These are phyloP conservation scores for Desmodus rotundus DNA, from an alignment of 2,113 vertebrate genomes.

Conservation along the genomic window DNA sequence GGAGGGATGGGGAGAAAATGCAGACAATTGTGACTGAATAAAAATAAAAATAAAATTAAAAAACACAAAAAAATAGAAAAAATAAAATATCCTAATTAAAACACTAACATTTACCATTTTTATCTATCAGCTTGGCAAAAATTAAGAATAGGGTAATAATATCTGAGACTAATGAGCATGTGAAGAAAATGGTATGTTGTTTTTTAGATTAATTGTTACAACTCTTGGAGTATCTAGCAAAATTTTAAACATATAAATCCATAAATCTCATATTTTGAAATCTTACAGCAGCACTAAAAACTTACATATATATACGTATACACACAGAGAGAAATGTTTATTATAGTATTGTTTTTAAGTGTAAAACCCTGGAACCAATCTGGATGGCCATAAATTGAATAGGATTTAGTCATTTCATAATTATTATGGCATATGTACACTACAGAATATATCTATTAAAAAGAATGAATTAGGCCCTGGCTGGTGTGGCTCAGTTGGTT, in stretches of 20 bases:
- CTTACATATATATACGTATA: neutral
- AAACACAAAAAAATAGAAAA: too few species aligned
- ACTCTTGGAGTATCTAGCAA: neutral
- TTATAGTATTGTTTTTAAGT: neutral
- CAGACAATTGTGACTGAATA: too few species aligned
- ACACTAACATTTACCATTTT: neutral
- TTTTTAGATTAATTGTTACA: neutral
- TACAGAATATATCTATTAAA: neutral
- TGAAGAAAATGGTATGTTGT: neutral
- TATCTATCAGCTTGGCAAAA: neutral
- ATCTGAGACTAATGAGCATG: neutral
- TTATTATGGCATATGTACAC: neutral
- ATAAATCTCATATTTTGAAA: neutral
- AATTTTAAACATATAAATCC: neutral
- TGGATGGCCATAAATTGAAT: neutral
- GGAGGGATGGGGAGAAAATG: too few species aligned
- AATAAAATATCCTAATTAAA: slow-evolving; percentile 26
- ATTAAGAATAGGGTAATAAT: neutral
- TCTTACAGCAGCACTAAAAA: neutral
- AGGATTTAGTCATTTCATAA: neutral
- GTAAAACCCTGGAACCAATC: neutral
- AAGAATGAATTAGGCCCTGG: neutral
- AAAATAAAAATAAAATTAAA: too few species aligned
- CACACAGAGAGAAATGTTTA: neutral
- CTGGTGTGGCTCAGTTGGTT: too few species aligned